Evolutionary conservation across 37 sponge, comb jelly and placozoan species (phyloP).

Genomic region (Oopsacas minuta): DNA sequence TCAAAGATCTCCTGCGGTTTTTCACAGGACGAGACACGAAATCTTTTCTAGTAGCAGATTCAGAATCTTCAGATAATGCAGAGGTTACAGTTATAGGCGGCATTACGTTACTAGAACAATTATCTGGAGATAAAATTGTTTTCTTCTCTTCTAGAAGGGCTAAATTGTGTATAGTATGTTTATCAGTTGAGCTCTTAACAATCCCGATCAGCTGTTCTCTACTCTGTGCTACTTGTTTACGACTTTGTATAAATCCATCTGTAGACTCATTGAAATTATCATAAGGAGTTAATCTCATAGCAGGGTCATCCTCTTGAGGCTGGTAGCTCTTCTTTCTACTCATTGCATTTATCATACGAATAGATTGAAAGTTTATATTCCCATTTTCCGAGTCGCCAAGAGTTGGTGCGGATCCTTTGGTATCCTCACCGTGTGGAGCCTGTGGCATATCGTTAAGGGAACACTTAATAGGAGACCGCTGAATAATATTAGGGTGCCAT

Average conservation of each 20-base stretch:
- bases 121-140: not conserved
- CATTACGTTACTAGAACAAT: not conserved
- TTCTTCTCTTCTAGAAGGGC: not conserved
- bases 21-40: not conserved
- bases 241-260: not conserved
- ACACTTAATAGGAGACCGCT: not conserved
- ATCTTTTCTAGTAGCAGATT: not conserved
- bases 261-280: not conserved
- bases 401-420: not conserved
- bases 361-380: not conserved
- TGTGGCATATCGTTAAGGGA: not conserved
- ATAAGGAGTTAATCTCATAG: not conserved
- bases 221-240: not conserved
- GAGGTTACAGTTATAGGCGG: not conserved
- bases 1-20: not conserved
- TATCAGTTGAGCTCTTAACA: not conserved
- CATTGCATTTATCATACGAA: not conserved
- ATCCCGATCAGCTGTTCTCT: not conserved
- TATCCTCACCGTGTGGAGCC: too few relatives aligned
- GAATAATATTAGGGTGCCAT: not conserved
- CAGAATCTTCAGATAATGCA: not conserved
- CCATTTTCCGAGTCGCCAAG: not conserved
- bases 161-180: not conserved
- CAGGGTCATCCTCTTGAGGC: not conserved
- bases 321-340: not conserved